Percentiles rank a stretch among this genome's conserved stretches.
phyloP scores from a whole-genome alignment of 2,113 vertebrate genomes.

The Phylloscopus whistleri region DNA sequence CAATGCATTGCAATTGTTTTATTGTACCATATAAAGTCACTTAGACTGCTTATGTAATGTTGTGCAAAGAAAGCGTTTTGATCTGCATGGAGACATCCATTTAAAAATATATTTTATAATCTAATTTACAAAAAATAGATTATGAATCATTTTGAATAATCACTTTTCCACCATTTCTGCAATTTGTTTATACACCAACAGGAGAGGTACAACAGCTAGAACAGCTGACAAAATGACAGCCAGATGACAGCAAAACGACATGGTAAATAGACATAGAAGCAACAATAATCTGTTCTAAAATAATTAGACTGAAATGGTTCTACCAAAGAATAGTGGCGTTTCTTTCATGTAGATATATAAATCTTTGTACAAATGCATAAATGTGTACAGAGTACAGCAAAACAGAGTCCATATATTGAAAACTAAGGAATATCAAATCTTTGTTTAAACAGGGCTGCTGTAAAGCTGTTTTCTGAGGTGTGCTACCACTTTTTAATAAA shows the following conservation, averaged over 20 bases:
- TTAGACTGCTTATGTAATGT: not conserved
- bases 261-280: not conserved
- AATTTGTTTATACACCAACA: not conserved
- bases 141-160: not conserved
- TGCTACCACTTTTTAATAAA: not conserved
- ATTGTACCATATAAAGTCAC: conserved; percentile 10
- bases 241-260: not conserved
- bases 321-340: not conserved
- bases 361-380: not conserved
- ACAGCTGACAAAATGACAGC: not conserved
- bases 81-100: not conserved
- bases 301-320: not conserved
- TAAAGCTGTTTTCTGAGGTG: not conserved
- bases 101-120: not conserved
- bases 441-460: not conserved
- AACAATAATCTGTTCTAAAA: not conserved
- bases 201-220: not conserved
- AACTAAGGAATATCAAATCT: not conserved
- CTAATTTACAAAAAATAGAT: not conserved
- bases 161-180: not conserved
- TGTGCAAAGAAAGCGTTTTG: conserved; percentile 31
- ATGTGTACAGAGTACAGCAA: not conserved
- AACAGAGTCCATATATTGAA: not conserved
- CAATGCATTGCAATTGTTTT: conserved; percentile 27
- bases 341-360: not conserved